Evolutionary conservation across 2,888 invertebrate genomes (phyloP).

Genomic region (Eumacrocentrus americanus): DNA sequence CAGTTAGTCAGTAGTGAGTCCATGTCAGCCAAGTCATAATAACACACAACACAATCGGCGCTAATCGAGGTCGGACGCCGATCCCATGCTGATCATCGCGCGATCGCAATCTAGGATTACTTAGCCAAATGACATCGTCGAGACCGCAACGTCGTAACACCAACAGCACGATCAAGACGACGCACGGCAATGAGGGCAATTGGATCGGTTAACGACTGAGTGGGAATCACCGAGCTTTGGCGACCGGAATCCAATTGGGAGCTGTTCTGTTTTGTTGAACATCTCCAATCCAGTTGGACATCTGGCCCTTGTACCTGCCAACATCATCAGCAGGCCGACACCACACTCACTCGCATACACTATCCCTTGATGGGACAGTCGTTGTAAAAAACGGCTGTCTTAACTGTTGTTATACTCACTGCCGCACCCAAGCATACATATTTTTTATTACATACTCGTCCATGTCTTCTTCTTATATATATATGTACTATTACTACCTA

Average conservation of each 20-base stretch:
- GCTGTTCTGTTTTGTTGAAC: slow-evolving; percentile 53
- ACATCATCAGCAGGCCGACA: slow-evolving; percentile 42
- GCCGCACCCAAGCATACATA: slow-evolving; percentile 59
- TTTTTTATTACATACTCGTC: slow-evolving; percentile 58
- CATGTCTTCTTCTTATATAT: slow-evolving; percentile 52
- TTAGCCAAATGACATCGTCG: slow-evolving; percentile 26
- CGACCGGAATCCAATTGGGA: slow-evolving; percentile 47
- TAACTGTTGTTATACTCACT: slow-evolving; percentile 60
- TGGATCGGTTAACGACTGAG: slow-evolving; percentile 33
- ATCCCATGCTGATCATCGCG: slow-evolving; percentile 22
- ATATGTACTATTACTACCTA: slow-evolving; percentile 38
- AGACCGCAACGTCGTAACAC: slow-evolving; percentile 10
- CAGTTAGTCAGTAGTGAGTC: slow-evolving; percentile 46
- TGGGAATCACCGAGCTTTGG: too few species aligned
- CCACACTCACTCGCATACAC: slow-evolving; percentile 41
- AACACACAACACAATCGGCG: slow-evolving; percentile 11
- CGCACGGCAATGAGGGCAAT: slow-evolving; percentile 4
- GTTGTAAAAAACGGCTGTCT: slow-evolving; percentile 36
- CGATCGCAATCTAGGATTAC: slow-evolving; percentile 17
- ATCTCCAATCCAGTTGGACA: slow-evolving; percentile 29
- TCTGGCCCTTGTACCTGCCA: slow-evolving; percentile 23
- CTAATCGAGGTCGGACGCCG: slow-evolving; percentile 23
- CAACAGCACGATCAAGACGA: slow-evolving; percentile 10
- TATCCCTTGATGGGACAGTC: slow-evolving; percentile 38
- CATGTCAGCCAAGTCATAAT: slow-evolving; percentile 21